Evolutionary conservation across 2,797 vertebrate genomes (phyloP).

Genomic region (Hemitrygon akajei): DNA sequence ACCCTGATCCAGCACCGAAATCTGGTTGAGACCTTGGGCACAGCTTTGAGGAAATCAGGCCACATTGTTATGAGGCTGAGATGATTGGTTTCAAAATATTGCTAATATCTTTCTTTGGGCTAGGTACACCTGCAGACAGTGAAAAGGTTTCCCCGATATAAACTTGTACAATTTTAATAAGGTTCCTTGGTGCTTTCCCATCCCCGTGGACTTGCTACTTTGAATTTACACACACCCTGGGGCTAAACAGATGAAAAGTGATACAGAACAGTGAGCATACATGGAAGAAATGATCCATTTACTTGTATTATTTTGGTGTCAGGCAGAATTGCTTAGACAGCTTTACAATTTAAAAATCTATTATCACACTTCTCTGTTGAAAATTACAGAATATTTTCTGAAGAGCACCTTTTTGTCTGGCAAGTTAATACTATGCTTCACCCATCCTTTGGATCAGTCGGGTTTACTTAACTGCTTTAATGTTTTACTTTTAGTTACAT

Average conservation of each 20-base stretch:
- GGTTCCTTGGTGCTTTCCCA: background rate
- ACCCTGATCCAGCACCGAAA: no score
- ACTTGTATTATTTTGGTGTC: no score
- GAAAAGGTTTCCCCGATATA: background rate
- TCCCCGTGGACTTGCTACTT: background rate
- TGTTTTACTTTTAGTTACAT: background rate
- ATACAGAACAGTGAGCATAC: no score
- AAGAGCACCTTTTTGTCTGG: background rate
- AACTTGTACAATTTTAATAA: background rate
- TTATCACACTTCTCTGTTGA: background rate
- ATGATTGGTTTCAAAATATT: background rate
- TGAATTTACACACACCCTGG: background rate
- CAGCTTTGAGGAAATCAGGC: background rate
- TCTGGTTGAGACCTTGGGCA: background rate
- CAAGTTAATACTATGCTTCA: background rate
- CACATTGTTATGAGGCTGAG: background rate
- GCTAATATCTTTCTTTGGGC: background rate
- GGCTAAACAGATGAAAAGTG: background rate
- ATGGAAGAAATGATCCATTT: background rate
- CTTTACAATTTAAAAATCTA: background rate
- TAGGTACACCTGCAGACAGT: background rate
- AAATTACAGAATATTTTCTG: background rate
- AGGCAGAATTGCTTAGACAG: background rate
- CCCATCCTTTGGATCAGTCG: background rate
- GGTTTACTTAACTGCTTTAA: background rate